Percentiles rank a stretch among this genome's conserved stretches.
Conservation (phyloP, 2,797 vertebrate species). For the Zalophus californianus region DNA sequence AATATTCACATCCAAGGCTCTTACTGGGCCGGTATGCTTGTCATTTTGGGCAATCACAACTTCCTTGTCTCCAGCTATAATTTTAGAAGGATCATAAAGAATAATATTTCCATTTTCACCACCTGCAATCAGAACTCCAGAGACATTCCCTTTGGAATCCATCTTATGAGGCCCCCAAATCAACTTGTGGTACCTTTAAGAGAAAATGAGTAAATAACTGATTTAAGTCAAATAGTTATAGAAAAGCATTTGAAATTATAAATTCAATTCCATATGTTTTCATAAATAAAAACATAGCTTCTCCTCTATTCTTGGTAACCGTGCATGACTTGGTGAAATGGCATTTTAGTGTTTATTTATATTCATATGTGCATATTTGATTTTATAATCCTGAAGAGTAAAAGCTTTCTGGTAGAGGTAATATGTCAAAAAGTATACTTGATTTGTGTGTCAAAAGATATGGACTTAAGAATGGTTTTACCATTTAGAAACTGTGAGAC, state of each 20-base stretch:
- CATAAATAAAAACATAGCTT: neutral
- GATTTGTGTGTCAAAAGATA: conserved; percentile 22
- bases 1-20: conserved; percentile 95
- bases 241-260: conserved; percentile 2
- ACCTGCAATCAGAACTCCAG: conserved; percentile 95
- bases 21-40: conserved; percentile 95
- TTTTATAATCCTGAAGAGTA: neutral
- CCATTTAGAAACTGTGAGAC: conserved; percentile 24
- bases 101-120: conserved; percentile 97
- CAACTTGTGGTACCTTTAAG: conserved; percentile 96
- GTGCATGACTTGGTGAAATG: neutral
- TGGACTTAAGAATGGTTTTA: neutral
- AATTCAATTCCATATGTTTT: neutral
- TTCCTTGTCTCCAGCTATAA: conserved; percentile 92
- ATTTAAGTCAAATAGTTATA: conserved; percentile 33
- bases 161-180: conserved; percentile 95
- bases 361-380: neutral
- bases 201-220: conserved; percentile 63
- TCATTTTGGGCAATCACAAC: conserved; percentile 95
- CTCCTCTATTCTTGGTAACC: neutral
- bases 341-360: conserved; percentile 45
- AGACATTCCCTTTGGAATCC: conserved; percentile 86
- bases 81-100: conserved; percentile 96
- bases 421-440: conserved; percentile 3
- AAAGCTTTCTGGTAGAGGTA: neutral